Evolutionary conservation across 1,140 invertebrate genomes (phyloP).

Genomic region (Kradibia gibbosae): DNA sequence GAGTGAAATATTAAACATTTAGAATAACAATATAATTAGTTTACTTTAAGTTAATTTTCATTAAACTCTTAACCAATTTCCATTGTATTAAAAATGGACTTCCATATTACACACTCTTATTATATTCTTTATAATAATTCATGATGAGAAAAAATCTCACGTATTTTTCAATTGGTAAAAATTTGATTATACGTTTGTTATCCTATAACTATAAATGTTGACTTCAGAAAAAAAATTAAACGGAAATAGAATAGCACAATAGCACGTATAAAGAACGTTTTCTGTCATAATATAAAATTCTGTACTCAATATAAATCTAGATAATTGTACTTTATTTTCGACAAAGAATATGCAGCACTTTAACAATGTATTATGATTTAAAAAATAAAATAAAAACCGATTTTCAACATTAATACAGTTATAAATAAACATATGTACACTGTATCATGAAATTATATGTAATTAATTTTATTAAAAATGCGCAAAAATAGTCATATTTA

Average conservation of each 20-base stretch:
- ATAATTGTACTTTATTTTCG: conserved; percentile 35
- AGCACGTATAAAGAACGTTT: conserved; percentile 9
- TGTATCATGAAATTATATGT: conserved; percentile 8
- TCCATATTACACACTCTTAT: background rate
- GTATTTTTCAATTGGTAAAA: too few relatives aligned
- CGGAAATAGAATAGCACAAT: conserved; percentile 12
- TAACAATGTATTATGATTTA: conserved; percentile 34
- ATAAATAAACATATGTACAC: conserved; percentile 18
- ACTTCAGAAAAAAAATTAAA: background rate
- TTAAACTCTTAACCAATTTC: background rate
- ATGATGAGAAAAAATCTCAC: too few relatives aligned
- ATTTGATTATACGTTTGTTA: too few relatives aligned
- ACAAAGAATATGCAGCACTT: conserved; percentile 22
- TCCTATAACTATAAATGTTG: background rate
- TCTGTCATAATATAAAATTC: conserved; percentile 22
- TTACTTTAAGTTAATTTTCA: background rate
- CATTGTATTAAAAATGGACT: background rate
- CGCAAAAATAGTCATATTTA: conserved; percentile 26
- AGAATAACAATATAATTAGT: background rate
- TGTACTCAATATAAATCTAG: conserved; percentile 26
- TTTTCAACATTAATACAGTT: conserved; percentile 18
- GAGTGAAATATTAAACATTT: background rate
- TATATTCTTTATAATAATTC: background rate
- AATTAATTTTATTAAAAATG: conserved; percentile 21
- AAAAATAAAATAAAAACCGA: conserved; percentile 9